Evolutionary conservation across 2,888 invertebrate species (phyloP).

Genomic region (Nemotelus nigrinus): DNA sequence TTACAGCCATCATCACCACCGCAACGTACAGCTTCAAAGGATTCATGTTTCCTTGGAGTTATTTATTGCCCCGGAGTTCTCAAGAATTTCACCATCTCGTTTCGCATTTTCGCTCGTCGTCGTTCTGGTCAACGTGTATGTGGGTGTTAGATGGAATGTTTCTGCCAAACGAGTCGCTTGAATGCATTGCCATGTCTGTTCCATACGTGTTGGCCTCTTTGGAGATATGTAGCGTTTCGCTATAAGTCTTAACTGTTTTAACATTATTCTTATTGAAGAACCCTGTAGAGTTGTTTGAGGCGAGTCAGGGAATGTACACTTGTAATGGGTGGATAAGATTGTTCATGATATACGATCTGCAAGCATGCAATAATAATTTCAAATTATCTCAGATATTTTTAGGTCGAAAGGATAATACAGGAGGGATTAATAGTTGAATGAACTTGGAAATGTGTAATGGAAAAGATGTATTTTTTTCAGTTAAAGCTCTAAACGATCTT

Average conservation of each 20-base stretch:
- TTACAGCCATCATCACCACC: not conserved
- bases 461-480: no score
- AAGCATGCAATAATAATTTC: constrained; percentile 34
- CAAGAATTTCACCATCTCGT: constrained; percentile 4
- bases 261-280: not conserved
- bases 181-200: constrained; percentile 5
- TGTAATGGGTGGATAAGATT: constrained; percentile 5
- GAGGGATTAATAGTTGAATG: no score
- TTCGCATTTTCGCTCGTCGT: constrained; percentile 2
- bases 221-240: constrained; percentile 2
- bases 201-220: constrained; percentile 1
- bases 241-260: constrained; percentile 2
- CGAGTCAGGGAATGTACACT: not conserved
- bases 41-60: not conserved
- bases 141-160: constrained; percentile 7
- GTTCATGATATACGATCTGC: constrained; percentile 24
- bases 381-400: not conserved
- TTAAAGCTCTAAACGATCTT: no score
- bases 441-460: no score
- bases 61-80: constrained; percentile 12
- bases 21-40: constrained; percentile 1
- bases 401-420: not conserved
- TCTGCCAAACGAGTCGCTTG: not conserved
- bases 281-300: not conserved
- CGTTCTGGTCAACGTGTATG: not conserved